A percentile compares a stretch with the other conserved stretches of the same genome.
phyloP scores from a whole-genome alignment of 1,140 invertebrate genomes.

The Drosophila mauritiana region DNA sequence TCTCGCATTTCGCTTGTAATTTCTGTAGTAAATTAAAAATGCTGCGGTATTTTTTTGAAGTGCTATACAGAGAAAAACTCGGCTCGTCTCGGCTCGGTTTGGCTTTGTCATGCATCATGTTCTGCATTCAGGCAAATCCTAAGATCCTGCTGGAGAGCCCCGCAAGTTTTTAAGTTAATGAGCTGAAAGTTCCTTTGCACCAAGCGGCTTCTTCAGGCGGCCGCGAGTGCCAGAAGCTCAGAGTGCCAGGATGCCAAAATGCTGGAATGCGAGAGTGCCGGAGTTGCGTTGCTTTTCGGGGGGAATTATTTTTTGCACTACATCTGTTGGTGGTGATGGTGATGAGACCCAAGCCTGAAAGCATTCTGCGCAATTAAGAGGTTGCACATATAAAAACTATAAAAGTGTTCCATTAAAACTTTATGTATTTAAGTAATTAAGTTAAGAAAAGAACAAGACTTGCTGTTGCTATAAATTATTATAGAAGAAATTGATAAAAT shows the following conservation, averaged over 20 bases:
- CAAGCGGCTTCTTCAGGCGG: constrained; percentile 28
- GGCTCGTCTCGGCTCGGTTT: constrained; percentile 38
- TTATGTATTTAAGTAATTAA: not conserved
- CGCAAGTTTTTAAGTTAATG: constrained; percentile 68
- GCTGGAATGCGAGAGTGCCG: constrained; percentile 5
- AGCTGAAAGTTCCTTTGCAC: constrained; percentile 53
- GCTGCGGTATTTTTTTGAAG: constrained; percentile 60
- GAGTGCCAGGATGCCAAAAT: constrained; percentile 15
- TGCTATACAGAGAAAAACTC: constrained; percentile 46
- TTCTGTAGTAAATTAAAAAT: constrained; percentile 81
- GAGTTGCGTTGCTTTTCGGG: constrained; percentile 9
- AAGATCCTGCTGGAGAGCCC: constrained; percentile 52
- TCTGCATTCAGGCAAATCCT: constrained; percentile 43
- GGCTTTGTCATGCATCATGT: constrained; percentile 67
- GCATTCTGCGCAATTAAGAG: constrained; percentile 29
- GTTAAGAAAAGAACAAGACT: not conserved
- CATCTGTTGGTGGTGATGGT: not conserved
- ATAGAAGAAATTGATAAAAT: too few species aligned
- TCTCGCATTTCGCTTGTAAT: constrained; percentile 54
- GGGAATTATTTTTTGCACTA: constrained; percentile 29
- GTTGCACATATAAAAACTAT: constrained; percentile 8
- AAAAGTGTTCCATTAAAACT: not conserved
- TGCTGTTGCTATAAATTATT: too few species aligned
- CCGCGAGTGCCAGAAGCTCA: constrained; percentile 4
- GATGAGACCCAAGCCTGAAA: constrained; percentile 13